Percentiles rank a stretch among this genome's conserved stretches.
Conservation (phyloP, 2,797 vertebrate species). For the Delichon dasypus region DNA sequence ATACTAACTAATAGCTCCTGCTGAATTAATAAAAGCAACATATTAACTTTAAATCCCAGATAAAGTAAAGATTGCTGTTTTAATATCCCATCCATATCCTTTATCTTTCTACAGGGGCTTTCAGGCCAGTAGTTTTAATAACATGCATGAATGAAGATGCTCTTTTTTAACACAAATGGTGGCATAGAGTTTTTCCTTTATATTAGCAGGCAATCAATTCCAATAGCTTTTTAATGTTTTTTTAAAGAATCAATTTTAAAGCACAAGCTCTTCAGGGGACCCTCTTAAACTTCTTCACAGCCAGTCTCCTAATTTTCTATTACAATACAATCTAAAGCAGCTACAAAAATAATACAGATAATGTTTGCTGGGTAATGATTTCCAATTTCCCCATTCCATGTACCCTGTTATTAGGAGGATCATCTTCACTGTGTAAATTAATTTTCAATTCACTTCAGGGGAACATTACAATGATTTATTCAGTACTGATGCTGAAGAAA, state of each 20-base stretch:
- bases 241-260: constrained; percentile 85
- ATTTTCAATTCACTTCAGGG: constrained; percentile 91
- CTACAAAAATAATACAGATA: constrained; percentile 89
- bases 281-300: constrained; percentile 81
- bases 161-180: constrained; percentile 82
- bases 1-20: constrained; percentile 83
- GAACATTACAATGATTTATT: constrained; percentile 91
- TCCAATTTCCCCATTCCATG: constrained; percentile 87
- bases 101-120: constrained; percentile 84
- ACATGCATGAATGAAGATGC: constrained; percentile 88
- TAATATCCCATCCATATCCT: constrained; percentile 83
- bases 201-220: constrained; percentile 89
- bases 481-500: constrained; percentile 77
- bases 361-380: constrained; percentile 91
- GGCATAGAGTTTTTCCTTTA: constrained; percentile 80
- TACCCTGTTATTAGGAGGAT: constrained; percentile 89
- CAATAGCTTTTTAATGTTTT: constrained; percentile 89
- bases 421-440: constrained; percentile 87
- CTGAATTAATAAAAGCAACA: constrained; percentile 81
- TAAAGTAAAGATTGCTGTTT: constrained; percentile 80
- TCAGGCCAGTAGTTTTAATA: constrained; percentile 90
- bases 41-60: constrained; percentile 81
- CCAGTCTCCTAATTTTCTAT: constrained; percentile 82
- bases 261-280: constrained; percentile 82
- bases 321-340: constrained; percentile 82